These are phyloP conservation scores for Phaethon lepturus DNA, from an alignment of 2,113 vertebrate genomes.

Conservation along the genomic window DNA sequence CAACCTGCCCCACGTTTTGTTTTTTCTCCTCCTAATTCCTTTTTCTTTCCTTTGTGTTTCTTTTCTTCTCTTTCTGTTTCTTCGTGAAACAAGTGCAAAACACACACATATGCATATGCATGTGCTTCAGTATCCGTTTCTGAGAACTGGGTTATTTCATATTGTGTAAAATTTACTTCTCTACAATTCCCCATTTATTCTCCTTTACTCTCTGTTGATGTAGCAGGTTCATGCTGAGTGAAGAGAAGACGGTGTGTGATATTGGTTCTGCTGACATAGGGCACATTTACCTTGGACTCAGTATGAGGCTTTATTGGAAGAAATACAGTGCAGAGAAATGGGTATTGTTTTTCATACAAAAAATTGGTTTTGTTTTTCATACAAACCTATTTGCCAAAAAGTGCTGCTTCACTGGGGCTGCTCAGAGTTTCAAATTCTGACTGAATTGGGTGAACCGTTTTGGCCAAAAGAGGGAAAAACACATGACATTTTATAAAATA, in stretches of 20 bases:
- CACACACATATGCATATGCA: fast-evolving
- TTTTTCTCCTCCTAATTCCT: neutral
- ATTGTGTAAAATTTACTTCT: neutral
- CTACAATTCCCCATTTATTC: neutral
- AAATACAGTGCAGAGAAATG: neutral
- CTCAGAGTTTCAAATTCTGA: neutral
- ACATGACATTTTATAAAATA: neutral
- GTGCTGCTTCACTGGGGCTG: neutral
- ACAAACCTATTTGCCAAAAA: neutral
- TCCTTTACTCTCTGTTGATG: neutral
- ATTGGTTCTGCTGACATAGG: neutral
- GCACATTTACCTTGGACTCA: neutral
- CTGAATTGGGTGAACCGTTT: neutral
- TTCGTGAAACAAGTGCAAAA: neutral
- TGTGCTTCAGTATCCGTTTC: neutral
- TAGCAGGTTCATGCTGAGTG: neutral
- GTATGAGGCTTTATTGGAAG: neutral
- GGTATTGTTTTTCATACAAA: neutral
- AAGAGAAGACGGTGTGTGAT: neutral
- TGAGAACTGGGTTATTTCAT: neutral
- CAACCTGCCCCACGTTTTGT: neutral
- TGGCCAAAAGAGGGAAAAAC: neutral
- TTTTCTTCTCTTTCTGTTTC: neutral
- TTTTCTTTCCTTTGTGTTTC: neutral
- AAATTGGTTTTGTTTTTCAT: too few relatives aligned